A percentile compares a stretch with the other conserved stretches of the same genome.
phyloP scores from a whole-genome alignment of 2,888 invertebrate genomes.

The Scotopteryx bipunctaria region DNA sequence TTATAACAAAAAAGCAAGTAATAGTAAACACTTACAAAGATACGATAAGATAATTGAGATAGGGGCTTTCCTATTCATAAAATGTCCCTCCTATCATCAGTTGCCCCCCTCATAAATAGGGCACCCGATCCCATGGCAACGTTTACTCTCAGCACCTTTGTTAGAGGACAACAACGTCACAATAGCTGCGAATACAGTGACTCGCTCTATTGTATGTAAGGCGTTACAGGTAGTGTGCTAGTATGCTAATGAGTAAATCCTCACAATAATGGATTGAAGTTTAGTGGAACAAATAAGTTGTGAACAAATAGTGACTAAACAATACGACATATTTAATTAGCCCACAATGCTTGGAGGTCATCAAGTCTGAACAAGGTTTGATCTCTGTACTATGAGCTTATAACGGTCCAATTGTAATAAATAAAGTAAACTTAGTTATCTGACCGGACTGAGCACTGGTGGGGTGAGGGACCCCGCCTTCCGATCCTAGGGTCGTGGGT shows the following conservation, averaged over 20 bases:
- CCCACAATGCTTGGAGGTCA: conserved; percentile 1
- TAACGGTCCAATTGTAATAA: background rate
- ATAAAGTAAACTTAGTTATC: background rate
- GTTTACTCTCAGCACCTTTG: conserved; percentile 17
- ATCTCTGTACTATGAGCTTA: conserved; percentile 1
- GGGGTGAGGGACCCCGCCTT: too few species aligned
- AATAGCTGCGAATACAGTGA: conserved; percentile 19
- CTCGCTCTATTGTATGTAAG: conserved; percentile 11
- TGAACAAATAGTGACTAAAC: too few species aligned
- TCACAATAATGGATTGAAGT: conserved; percentile 3
- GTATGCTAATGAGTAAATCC: conserved; percentile 7
- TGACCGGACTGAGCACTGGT: background rate
- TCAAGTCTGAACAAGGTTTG: background rate
- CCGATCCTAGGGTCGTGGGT: too few species aligned
- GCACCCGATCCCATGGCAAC: conserved; percentile 19
- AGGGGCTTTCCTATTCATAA: conserved; percentile 28
- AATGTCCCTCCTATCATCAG: conserved; percentile 25
- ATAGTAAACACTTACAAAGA: background rate
- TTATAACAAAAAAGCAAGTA: background rate
- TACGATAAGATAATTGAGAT: conserved; percentile 10
- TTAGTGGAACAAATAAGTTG: too few species aligned
- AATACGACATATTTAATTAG: background rate
- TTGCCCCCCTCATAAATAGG: conserved; percentile 29
- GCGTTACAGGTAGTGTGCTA: background rate
- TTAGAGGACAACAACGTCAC: conserved; percentile 17